A percentile compares a stretch with the other conserved stretches of the same genome.
phyloP scores from a whole-genome alignment of 2,888 invertebrate genomes.

The Yponomeuta malinellus region DNA sequence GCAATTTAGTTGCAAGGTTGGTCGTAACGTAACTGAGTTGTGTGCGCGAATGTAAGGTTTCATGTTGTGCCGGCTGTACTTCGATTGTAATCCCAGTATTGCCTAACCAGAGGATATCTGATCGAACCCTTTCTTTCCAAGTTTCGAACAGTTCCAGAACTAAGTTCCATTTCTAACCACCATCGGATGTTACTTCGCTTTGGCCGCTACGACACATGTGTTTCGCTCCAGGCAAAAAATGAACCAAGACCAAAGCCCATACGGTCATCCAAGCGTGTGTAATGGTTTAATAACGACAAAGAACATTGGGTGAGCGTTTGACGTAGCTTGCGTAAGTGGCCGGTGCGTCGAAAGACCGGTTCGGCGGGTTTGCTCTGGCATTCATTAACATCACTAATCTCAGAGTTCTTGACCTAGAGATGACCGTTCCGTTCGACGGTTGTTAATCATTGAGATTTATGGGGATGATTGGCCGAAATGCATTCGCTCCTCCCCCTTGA shows the following conservation, averaged over 20 bases:
- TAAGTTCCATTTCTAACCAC: too few species aligned
- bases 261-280: conserved; percentile 1
- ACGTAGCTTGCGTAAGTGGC: conserved; percentile 19
- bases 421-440: conserved; percentile 22
- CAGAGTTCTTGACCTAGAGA: conserved; percentile 66
- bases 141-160: too few species aligned
- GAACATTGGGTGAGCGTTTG: background rate
- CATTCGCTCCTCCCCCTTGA: conserved; percentile 12
- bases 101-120: too few species aligned
- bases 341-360: conserved; percentile 62
- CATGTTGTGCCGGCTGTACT: too few species aligned
- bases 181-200: too few species aligned
- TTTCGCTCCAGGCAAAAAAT: too few species aligned
- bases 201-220: too few species aligned
- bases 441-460: conserved; percentile 12
- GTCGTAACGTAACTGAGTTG: background rate
- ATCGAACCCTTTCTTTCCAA: too few species aligned
- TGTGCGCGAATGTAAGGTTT: too few species aligned
- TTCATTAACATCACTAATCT: conserved; percentile 46
- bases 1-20: background rate
- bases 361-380: conserved; percentile 29
- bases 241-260: background rate
- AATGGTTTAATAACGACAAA: conserved; percentile 10
- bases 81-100: too few species aligned
- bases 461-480: conserved; percentile 39